Evolutionary conservation across 2,113 vertebrate genomes (phyloP).

Genomic region (Notothenia rossii): DNA sequence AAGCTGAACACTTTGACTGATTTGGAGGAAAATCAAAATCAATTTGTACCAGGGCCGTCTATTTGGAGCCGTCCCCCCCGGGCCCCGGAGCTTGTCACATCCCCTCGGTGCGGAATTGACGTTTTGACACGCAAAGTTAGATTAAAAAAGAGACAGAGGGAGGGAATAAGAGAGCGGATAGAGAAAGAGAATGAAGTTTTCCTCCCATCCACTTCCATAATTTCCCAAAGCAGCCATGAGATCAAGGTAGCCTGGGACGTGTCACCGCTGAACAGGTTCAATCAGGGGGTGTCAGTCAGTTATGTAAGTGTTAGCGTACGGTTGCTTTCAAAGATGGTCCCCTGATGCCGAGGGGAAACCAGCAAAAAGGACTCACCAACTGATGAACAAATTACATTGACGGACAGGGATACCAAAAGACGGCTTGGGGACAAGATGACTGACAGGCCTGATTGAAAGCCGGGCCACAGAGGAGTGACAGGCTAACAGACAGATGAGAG

Average conservation of each 20-base stretch:
- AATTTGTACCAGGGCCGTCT: slow-evolving; percentile 83
- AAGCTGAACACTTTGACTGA: slow-evolving; percentile 87
- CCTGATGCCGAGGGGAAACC: slow-evolving; percentile 31
- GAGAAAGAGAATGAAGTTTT: slow-evolving; percentile 40
- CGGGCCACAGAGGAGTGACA: slow-evolving; percentile 63
- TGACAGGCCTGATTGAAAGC: slow-evolving; percentile 75
- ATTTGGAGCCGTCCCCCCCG: slow-evolving; percentile 79
- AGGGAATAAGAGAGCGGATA: slow-evolving; percentile 11
- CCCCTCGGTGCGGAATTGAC: slow-evolving; percentile 83
- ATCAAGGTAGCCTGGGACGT: slow-evolving; percentile 56
- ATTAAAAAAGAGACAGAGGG: slow-evolving; percentile 61
- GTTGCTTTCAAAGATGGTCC: slow-evolving; percentile 22
- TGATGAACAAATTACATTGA: slow-evolving; percentile 67
- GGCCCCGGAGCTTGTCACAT: slow-evolving; percentile 84
- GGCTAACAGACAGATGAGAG: slow-evolving; percentile 70
- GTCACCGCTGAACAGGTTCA: slow-evolving; percentile 56
- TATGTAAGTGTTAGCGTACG: slow-evolving; percentile 27
- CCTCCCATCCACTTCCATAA: slow-evolving; percentile 50
- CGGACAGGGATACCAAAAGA: slow-evolving; percentile 50
- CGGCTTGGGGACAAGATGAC: slow-evolving; percentile 51
- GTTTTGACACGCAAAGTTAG: slow-evolving; percentile 84
- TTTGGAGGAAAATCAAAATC: slow-evolving; percentile 89
- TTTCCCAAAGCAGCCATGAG: slow-evolving; percentile 53
- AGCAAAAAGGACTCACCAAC: slow-evolving; percentile 23
- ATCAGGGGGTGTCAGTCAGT: slow-evolving; percentile 66